A percentile compares a stretch with the other conserved stretches of the same genome.
phyloP scores from a whole-genome alignment of 2,113 vertebrate species.

The Vombatus ursinus region DNA sequence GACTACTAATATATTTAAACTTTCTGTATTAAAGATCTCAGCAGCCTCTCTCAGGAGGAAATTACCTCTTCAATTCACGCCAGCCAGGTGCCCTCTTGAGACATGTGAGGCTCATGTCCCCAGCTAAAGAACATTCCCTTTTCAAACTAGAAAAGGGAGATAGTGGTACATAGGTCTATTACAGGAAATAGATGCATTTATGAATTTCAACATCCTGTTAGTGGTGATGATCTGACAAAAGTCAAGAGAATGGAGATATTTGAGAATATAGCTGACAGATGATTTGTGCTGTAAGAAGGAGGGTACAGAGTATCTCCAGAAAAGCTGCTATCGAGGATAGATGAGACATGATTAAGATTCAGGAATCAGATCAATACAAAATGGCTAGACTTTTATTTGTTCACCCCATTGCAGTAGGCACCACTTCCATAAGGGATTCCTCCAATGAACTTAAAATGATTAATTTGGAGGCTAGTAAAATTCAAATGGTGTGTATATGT shows the following conservation, averaged over 20 bases:
- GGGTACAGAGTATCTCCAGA: not conserved
- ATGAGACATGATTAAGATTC: not conserved
- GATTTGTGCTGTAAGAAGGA: slow-evolving; percentile 33
- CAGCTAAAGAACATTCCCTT: slow-evolving; percentile 50
- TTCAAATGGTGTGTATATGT: no score
- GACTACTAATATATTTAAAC: slow-evolving; percentile 66
- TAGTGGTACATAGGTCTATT: slow-evolving; percentile 23
- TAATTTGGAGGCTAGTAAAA: not conserved
- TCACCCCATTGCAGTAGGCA: fast-evolving
- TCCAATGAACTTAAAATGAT: not conserved
- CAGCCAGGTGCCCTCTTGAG: slow-evolving; percentile 67
- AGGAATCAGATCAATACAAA: not conserved
- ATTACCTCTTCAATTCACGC: slow-evolving; percentile 58
- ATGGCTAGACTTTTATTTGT: not conserved
- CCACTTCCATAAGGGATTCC: not conserved
- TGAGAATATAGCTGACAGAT: slow-evolving; percentile 70
- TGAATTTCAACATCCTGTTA: slow-evolving; percentile 69
- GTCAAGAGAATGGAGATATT: slow-evolving; percentile 56
- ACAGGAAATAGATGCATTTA: slow-evolving; percentile 62
- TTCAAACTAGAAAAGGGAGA: slow-evolving; percentile 45
- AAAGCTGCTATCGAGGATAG: not conserved
- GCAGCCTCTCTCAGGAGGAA: slow-evolving; percentile 61
- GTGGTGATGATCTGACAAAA: slow-evolving; percentile 67
- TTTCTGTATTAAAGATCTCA: slow-evolving; percentile 46
- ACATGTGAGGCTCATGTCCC: slow-evolving; percentile 9